These are phyloP conservation scores for Cyclargus thomasi DNA, from an alignment of 1,140 invertebrate genomes.

Conservation along the genomic window DNA sequence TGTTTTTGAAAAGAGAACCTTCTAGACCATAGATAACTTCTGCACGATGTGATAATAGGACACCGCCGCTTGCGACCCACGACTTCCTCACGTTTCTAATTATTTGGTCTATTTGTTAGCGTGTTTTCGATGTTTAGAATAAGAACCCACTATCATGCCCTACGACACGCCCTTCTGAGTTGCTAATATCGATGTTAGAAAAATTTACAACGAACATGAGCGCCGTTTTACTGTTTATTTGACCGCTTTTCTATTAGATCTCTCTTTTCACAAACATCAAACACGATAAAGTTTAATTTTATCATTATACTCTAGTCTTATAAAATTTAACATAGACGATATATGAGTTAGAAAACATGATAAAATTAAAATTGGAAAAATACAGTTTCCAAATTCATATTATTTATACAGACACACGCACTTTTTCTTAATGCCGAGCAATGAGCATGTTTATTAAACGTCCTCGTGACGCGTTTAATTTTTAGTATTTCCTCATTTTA, in stretches of 20 bases:
- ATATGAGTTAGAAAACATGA: background rate
- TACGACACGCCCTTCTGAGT: background rate
- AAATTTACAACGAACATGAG: conserved; percentile 11
- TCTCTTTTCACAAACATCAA: conserved; percentile 73
- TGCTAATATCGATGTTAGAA: conserved; percentile 10
- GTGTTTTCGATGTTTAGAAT: conserved; percentile 11
- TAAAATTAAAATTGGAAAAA: background rate
- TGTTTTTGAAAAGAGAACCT: conserved; percentile 73
- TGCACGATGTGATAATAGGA: conserved; percentile 18
- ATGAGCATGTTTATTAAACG: conserved; percentile 5
- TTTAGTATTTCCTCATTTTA: background rate
- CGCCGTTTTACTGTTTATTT: conserved; percentile 15
- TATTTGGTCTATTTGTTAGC: conserved; percentile 9
- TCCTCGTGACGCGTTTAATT: background rate
- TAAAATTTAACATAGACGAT: background rate
- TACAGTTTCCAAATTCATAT: conserved; percentile 7
- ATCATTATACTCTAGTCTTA: background rate
- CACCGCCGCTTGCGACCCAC: conserved; percentile 15
- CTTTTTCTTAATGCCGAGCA: conserved; percentile 10
- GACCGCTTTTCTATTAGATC: conserved; percentile 29
- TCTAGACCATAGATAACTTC: background rate
- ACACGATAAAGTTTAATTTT: conserved; percentile 37
- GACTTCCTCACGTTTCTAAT: background rate
- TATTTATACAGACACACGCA: conserved; percentile 1
- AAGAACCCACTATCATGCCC: conserved; percentile 2